Percentiles rank a stretch among this genome's conserved stretches.
These are phyloP conservation scores for Melieria picta DNA, from an alignment of 2,888 invertebrate species.

Conservation along the genomic window DNA sequence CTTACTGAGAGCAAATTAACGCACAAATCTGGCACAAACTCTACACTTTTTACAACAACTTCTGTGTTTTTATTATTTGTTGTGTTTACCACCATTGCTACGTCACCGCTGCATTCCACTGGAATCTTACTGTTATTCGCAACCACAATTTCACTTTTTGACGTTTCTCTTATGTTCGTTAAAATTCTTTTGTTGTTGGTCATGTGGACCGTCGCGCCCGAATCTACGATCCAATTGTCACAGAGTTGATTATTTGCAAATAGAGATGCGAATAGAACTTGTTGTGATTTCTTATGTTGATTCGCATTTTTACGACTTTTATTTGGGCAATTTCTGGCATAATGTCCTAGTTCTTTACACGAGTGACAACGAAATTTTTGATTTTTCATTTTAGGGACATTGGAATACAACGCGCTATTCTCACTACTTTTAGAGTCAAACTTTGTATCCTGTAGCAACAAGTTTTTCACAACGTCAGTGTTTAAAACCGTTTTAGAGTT, in stretches of 20 bases:
- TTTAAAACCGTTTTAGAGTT: constrained; percentile 36
- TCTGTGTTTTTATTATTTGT: constrained; percentile 11
- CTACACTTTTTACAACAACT: constrained; percentile 26
- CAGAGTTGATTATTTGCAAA: constrained; percentile 3
- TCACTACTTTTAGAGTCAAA: constrained; percentile 22
- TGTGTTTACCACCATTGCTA: constrained; percentile 13
- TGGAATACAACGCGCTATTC: constrained; percentile 27
- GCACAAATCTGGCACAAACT: constrained; percentile 24
- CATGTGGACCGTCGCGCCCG: constrained; percentile 35
- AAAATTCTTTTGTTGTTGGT: constrained; percentile 17
- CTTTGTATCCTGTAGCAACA: constrained; percentile 36
- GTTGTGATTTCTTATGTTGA: constrained; percentile 13
- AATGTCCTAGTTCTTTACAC: constrained; percentile 27
- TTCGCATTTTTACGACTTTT: background rate
- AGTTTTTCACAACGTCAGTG: constrained; percentile 34
- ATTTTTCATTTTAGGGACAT: constrained; percentile 2
- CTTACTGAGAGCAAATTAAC: constrained; percentile 35
- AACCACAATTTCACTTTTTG: constrained; percentile 31
- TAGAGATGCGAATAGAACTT: constrained; percentile 25
- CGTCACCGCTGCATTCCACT: constrained; percentile 33
- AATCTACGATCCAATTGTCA: constrained; percentile 34
- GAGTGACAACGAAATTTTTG: constrained; percentile 27
- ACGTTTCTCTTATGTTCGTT: background rate
- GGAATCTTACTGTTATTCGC: constrained; percentile 36
- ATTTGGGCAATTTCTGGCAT: constrained; percentile 17